Base-by-base conservation (phyloP, 2,888 invertebrate species). In the Chloromyia formosa region DNA sequence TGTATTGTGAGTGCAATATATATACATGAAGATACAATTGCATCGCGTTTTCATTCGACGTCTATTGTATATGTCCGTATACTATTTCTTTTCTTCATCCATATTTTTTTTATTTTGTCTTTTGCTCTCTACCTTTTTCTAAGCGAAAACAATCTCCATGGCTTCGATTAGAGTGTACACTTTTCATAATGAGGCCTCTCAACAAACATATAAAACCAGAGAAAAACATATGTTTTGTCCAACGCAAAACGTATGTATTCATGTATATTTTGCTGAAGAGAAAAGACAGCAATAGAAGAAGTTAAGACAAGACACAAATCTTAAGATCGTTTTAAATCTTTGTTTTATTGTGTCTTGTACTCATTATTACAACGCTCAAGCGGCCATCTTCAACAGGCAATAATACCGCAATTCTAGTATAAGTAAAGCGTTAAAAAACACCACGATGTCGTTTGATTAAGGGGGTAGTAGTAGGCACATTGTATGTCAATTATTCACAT, bases 101-200 rank as follows among this genome's bases (percentile, higher is more conserved):
- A 4, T 58, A 4, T 56, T 22, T 42, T 49, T 35, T 35, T 35
- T 35, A 35, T 35, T 35, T 35, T 35, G 27, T 35, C 27, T 35
- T 35, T 35, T 2, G 7, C 27, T 45, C 20, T 42, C 22, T 45
- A 35, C 35, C 56, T 53, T 69, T 18, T 69, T 69, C 69, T 66
- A 66, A 66, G 22, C 49, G 66, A 66, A 66, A 66, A 66, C 49
- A 66, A 66, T 66, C 66, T 66, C 49, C 22, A 56, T 20, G 56
- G 71, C 69, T 69, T 71, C 71, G 56, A 71, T 71, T 22, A 58
- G 27, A 58, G 58, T 42, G 62, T 71, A 71, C 71, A 71, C 58
- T n/a, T 71, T 71, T 56, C 71, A 71, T 71, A 71, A 71, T 71
- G 71, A 71, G 71, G 42, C 58, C 58, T 71, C 71, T 56, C 68